Evolutionary conservation across 1,140 invertebrate genomes (phyloP), one percentile per base, ranked within the genome.

Genomic region (Triops longicaudatus): DNA sequence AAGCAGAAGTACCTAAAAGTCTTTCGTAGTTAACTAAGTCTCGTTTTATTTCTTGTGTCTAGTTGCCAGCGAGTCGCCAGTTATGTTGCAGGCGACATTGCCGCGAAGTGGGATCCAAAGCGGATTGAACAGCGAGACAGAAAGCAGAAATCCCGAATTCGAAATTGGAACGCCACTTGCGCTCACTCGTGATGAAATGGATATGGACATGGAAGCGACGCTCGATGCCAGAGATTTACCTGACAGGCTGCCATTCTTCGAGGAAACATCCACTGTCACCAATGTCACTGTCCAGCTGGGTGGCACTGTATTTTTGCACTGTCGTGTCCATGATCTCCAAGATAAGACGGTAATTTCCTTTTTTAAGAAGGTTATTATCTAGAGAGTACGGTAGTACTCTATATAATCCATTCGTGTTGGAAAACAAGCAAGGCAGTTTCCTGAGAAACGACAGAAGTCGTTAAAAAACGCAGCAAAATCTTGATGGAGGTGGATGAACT

Each of bases 261-360:
- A 89, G 79, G 88, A 89, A 79, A 85, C 86, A 37, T 83, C 85
- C 88, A 91, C 80, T 72, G 83, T 88, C 26, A 86, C 87, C 72
- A 92, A 92, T 82, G 88, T 93, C 76, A 93, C 92, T 1, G 91
- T 92, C n/a, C 90, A 93, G 79, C 88, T 92, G 73, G 92, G 92
- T 10, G 91, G 90, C 75, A 92, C 90, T 72, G 91, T 91, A 72
- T 89, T 89, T 81, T 87, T 94, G 78, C 91, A 94, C 84, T 95
- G 93, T 83, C 89, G 90, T 81, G 92, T 94, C 81, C 92, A 91
- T 79, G 85, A 93, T 77, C 86, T 95, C 26, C 91, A 92, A 82
- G 92, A 93, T 86, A 94, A 94, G 88, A 93, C 91, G 84, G 93
- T 94, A 83, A 90, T 91, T 86, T 75, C 26, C 17, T 27, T 27